These are phyloP conservation scores for Platysternon megacephalum DNA, from an alignment of 2,113 vertebrate species.

Conservation along the genomic window DNA sequence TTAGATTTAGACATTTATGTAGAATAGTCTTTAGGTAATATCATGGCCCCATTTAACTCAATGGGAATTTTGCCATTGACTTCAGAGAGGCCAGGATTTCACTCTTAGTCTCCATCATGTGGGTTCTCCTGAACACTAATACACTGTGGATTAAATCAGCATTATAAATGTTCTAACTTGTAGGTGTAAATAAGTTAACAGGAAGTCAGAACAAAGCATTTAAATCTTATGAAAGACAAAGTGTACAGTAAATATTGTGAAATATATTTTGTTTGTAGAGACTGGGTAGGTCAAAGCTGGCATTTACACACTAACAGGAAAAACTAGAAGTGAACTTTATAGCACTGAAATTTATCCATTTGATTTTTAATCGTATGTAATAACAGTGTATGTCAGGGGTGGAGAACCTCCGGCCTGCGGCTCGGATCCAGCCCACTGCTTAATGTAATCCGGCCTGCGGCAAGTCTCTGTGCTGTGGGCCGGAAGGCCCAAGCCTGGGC, in stretches of 20 bases:
- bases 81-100: background rate
- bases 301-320: background rate
- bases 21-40: too few species aligned
- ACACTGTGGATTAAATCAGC: background rate
- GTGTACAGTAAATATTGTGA: background rate
- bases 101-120: background rate
- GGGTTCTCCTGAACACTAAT: background rate
- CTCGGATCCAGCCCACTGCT: too few species aligned
- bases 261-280: background rate
- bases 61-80: too few species aligned
- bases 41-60: too few species aligned
- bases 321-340: background rate
- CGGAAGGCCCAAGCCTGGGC: too few species aligned
- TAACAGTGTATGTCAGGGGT: background rate
- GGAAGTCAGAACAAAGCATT: too few species aligned
- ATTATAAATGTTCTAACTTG: background rate
- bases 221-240: background rate
- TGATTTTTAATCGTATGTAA: background rate
- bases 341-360: background rate
- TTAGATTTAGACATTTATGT: too few species aligned
- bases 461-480: too few species aligned
- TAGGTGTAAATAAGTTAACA: background rate
- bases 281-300: background rate
- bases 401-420: too few species aligned
- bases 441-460: too few species aligned